Evolutionary conservation across 1,140 invertebrate genomes (phyloP), one percentile per base, ranked within the genome.

Genomic region (Zaprionus inermis): DNA sequence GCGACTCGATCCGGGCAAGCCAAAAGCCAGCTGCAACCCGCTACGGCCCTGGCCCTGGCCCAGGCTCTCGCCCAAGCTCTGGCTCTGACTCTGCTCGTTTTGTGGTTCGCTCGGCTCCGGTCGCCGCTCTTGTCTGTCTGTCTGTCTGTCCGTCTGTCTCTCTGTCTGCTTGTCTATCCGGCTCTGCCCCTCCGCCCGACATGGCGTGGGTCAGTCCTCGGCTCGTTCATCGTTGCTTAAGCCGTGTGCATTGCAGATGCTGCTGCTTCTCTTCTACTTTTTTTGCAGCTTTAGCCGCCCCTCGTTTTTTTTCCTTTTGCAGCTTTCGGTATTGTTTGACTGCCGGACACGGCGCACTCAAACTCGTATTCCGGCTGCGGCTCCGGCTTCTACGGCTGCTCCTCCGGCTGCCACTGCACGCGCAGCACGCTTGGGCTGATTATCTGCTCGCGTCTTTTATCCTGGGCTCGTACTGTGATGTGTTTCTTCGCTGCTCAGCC

Each of bases 201-300:
- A 6, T 44, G 38, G 38, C 38, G 38, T 44, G 38, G 38, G 38
- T 44, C 38, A 44, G 38, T 49, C 63, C 73, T 72, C 66, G 72
- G 70, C 64, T 73, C 63, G 73, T 59, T 73, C 80, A 83, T 68
- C 73, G 76, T 55, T 75, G 67, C 70, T 75, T 83, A 86, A 86
- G 79, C 82, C 82, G 68, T 74, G 79, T 79, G 78, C 81, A 78
- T 77, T 79, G 72, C 82, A 77, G 72, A 72, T 79, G 83, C 59
- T 78, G 76, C 74, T 66, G 38, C 14, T 41, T n/a, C 38, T 44
- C 34, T 64, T 66, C 63, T 51, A 55, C 65, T 67, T 71, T 44
- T 57, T 49, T 52, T 51, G 36, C 54, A 51, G 41, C 46, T 80
- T 68, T 64, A 72, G n/a, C n/a, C n/a, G n/a, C 61, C 46, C 58